Evolutionary conservation across 2,888 invertebrate genomes (phyloP).

Genomic region (Trachelus iudaicus): DNA sequence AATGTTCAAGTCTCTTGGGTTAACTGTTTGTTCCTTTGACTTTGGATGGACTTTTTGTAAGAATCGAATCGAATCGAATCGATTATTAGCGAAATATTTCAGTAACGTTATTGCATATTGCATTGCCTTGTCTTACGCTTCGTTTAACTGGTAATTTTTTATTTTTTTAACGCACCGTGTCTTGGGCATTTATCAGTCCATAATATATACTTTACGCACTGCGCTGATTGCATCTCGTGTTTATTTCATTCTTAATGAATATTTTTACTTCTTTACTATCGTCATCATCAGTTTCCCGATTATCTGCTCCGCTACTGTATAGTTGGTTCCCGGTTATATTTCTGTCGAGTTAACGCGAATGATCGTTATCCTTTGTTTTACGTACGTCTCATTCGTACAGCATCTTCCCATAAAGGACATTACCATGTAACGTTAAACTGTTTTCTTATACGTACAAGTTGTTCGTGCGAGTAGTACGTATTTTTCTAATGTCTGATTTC

Average conservation of each 20-base stretch:
- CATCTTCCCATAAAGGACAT: too few species aligned
- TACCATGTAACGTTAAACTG: too few species aligned
- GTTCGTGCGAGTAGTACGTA: too few species aligned
- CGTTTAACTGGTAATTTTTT: constrained; percentile 13
- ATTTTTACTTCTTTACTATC: background rate
- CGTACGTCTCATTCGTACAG: too few species aligned
- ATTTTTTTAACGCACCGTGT: background rate
- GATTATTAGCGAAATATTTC: background rate
- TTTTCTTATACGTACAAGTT: too few species aligned
- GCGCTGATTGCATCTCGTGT: background rate
- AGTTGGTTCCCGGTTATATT: too few species aligned
- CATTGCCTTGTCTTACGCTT: background rate
- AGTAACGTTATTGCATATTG: background rate
- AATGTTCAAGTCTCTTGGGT: background rate
- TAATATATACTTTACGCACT: constrained; percentile 7
- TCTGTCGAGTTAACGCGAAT: too few species aligned
- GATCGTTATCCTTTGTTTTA: too few species aligned
- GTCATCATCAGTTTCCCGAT: too few species aligned
- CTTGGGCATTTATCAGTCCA: constrained; percentile 4
- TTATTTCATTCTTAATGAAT: background rate
- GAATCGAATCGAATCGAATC: background rate
- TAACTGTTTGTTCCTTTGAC: background rate
- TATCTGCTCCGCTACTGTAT: too few species aligned
- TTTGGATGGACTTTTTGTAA: background rate
- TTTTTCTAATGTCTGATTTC: too few species aligned